Base-by-base conservation (phyloP, 1,140 invertebrate genomes). In the Glossosoma conforme region DNA sequence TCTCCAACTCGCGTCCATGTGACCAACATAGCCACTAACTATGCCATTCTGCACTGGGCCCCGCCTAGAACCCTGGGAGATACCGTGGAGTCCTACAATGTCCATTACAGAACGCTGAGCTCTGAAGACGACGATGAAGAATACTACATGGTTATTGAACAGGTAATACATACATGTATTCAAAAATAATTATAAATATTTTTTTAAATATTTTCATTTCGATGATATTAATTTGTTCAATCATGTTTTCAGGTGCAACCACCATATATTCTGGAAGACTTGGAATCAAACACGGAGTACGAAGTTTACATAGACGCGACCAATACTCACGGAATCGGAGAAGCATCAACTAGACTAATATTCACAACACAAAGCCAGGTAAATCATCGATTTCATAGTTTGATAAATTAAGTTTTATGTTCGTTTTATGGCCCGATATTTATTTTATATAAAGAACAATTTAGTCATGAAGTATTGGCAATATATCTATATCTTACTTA, bases 271-370 rank as follows among this genome's bases (percentile, higher is more conserved):
- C 65, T 91, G 49, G 86, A 89, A 69, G 76, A 81, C 54, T 70
- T 91, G 18, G 77, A 83, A 57, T 78, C 83, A 4, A 80, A 84
- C 61, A 80, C 81, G 1, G 78, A 86, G 59, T 91, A 92, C 63
- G 89, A 91, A 65, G 85, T 88, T 51, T 91, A 81, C 61, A 81
- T 91, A n/a, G 82, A 85, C 58, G 87, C 87, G n/a, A 78, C 84
- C 17, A 92, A 92, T 67, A 76, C 77, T 2, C 86, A 89, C 60
- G 89, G 88, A 2, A 75, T 84, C 13, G 85, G 87, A 15, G 81
- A 84, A 54, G 75, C 84, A 1, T 90, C 87, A 14, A 74, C 80
- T 10, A 76, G 87, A 55, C 72, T 89, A 25, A 78, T 89, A 30
- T 91, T 90, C 68, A 76, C 77, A 44, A 90, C 84, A 13, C 75